Evolutionary conservation across 2,113 vertebrate genomes (phyloP), one percentile per base, ranked within the genome.

Genomic region (Cranoglanis bouderius): DNA sequence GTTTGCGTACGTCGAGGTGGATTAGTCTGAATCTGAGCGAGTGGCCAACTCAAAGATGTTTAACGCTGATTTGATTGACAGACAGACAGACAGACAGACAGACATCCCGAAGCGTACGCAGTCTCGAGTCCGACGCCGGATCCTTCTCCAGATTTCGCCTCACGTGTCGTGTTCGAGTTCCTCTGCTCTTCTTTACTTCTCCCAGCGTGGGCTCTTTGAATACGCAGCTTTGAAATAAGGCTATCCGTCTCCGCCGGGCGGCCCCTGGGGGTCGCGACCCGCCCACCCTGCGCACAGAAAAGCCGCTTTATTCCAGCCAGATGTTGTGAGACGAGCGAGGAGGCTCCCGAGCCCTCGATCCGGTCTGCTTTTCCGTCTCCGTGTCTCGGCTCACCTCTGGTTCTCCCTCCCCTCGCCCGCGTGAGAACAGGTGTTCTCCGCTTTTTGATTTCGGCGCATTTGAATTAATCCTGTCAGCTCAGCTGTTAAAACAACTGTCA

Each of bases 401-500:
- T 91, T 92, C 93, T 92, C 92, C 90, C 93, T 91, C 93, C 95
- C 92, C 95, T 95, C 93, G 95, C 95, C 93, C 95, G 96, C 97
- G 96, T 96, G 96, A 95, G 97, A 98, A 98, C 98, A 99, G 98
- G 98, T 99, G 98, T 98, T 99, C 96, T 57, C 93, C 96, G 97
- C 96, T 97, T 95, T 99, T 99, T 99, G 98, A 99, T 99, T 99
- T 98, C 97, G 97, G 97, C 98, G 98, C 97, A 97, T 99, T 98
- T 96, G 97, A 98, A 99, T 99, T 98, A 99, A 99, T 99, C 97
- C 97, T 99, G 98, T 99, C 98, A 99, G 98, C 97, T 99, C 98
- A 99, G 98, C 98, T 99, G 98, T 98, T 99, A 97, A 98, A 99
- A 99, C 98, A 99, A 99, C 98, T 99, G 98, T 98, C 98, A 97